phyloP scores from a whole-genome alignment of 92 coral and sea anemone species.

The Bergia puertoricense region DNA sequence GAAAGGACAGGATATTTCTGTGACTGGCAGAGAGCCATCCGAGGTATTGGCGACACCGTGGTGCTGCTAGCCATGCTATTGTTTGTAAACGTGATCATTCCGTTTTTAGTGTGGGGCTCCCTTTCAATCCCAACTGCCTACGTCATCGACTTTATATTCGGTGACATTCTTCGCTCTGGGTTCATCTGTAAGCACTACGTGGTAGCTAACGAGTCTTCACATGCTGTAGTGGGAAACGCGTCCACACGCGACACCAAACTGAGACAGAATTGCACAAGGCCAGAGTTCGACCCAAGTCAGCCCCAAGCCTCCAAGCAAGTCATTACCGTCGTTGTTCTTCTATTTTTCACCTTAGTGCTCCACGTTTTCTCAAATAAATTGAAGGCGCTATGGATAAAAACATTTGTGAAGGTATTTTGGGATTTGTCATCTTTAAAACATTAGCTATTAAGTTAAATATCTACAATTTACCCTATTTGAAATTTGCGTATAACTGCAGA shows the following conservation, averaged over 20 bases:
- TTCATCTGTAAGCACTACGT: conserved; percentile 55
- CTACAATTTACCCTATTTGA: no score
- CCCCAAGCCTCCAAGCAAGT: conserved; percentile 55
- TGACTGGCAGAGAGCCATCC: conserved; percentile 62
- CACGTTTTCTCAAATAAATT: conserved; percentile 1
- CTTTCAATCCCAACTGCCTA: conserved; percentile 72
- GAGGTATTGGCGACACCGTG: conserved; percentile 62
- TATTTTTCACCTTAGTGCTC: conserved; percentile 5
- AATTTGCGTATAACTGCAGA: no score
- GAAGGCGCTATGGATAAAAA: conserved; percentile 17
- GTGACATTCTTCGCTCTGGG: conserved; percentile 66
- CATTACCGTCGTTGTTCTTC: conserved; percentile 39
- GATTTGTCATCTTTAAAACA: no score
- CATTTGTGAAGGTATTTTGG: conserved; percentile 10
- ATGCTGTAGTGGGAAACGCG: not conserved
- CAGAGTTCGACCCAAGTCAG: conserved; percentile 38
- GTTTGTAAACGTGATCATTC: conserved; percentile 73
- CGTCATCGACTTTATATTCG: conserved; percentile 74
- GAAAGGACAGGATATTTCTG: conserved; percentile 72
- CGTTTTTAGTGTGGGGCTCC: conserved; percentile 67
- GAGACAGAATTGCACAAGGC: conserved; percentile 32
- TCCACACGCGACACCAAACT: conserved; percentile 28
- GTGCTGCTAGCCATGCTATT: conserved; percentile 51
- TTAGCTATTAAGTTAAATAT: no score
- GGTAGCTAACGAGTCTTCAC: not conserved